A percentile compares a stretch with the other conserved stretches of the same genome.
phyloP scores from a whole-genome alignment of 2,797 vertebrate species.

The Ctenosaura bakeri region DNA sequence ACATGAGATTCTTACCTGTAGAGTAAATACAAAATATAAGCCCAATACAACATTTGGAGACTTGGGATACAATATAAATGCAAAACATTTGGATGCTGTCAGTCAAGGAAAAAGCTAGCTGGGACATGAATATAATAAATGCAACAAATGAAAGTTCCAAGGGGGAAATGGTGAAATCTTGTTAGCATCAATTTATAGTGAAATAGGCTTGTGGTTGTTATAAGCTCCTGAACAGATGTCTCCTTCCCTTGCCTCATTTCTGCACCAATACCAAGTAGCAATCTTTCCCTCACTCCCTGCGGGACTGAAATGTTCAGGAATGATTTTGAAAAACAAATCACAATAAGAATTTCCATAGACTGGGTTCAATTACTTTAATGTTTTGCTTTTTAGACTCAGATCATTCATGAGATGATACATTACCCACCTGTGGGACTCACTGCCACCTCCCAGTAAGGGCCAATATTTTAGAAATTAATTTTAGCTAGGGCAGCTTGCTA shows the following conservation, averaged over 20 bases:
- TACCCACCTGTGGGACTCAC: too few relatives aligned
- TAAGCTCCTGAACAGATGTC: conserved; percentile 19
- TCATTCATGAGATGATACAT: neutral
- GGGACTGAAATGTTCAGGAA: conserved; percentile 7
- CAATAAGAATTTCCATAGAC: neutral
- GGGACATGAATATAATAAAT: neutral
- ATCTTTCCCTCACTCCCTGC: neutral
- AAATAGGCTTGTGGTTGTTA: conserved; percentile 19
- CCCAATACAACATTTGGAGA: neutral
- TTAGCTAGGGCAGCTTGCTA: neutral
- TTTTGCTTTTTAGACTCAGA: neutral
- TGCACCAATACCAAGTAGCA: neutral
- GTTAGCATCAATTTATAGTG: neutral
- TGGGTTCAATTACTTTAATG: neutral
- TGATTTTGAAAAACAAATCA: conserved; percentile 3
- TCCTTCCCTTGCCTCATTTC: conserved; percentile 17
- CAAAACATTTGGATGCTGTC: neutral
- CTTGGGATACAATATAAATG: neutral
- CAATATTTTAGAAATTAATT: neutral
- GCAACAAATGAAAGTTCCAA: neutral
- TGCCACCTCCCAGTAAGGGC: too few relatives aligned
- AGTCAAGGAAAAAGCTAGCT: neutral
- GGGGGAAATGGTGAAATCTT: neutral
- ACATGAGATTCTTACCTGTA: neutral
- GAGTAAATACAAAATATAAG: conserved; percentile 12